A percentile compares a stretch with the other conserved stretches of the same genome.
phyloP scores from a whole-genome alignment of 2,797 vertebrate genomes.

The Sebastes diaconus region DNA sequence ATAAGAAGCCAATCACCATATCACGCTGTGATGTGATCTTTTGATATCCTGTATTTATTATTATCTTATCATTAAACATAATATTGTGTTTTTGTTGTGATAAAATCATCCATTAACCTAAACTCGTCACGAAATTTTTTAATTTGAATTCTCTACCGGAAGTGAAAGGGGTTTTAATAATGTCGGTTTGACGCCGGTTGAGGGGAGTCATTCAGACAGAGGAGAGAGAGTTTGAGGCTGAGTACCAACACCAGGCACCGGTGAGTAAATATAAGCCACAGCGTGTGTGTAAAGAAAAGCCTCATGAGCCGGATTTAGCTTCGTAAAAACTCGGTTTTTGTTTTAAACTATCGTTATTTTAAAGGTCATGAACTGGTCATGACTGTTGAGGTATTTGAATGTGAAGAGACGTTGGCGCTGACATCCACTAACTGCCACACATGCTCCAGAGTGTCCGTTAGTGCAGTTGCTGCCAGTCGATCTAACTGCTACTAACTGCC shows the following conservation, averaged over 20 bases:
- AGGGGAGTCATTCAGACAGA: conserved; percentile 34
- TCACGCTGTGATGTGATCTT: accelerated
- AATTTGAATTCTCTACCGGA: conserved; percentile 33
- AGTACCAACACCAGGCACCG: conserved; percentile 39
- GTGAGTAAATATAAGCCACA: conserved; percentile 35
- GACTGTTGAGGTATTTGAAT: background rate
- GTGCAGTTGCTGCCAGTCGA: background rate
- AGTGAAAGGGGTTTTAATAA: accelerated
- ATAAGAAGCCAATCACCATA: accelerated
- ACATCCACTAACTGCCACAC: conserved; percentile 57
- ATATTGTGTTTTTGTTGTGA: accelerated
- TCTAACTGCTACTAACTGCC: background rate
- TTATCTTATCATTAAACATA: accelerated
- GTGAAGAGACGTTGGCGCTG: conserved; percentile 31
- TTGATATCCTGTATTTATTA: accelerated
- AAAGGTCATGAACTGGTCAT: background rate
- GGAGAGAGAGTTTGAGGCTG: conserved; percentile 58
- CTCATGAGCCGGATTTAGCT: background rate
- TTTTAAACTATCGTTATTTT: background rate
- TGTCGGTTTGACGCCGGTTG: accelerated
- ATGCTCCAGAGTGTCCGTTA: background rate
- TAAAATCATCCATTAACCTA: accelerated
- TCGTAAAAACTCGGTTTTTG: background rate
- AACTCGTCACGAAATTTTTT: accelerated
- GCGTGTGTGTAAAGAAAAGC: background rate